Evolutionary conservation across 2,888 invertebrate genomes (phyloP), one percentile per base, ranked within the genome.

Genomic region (Eilema caniola): DNA sequence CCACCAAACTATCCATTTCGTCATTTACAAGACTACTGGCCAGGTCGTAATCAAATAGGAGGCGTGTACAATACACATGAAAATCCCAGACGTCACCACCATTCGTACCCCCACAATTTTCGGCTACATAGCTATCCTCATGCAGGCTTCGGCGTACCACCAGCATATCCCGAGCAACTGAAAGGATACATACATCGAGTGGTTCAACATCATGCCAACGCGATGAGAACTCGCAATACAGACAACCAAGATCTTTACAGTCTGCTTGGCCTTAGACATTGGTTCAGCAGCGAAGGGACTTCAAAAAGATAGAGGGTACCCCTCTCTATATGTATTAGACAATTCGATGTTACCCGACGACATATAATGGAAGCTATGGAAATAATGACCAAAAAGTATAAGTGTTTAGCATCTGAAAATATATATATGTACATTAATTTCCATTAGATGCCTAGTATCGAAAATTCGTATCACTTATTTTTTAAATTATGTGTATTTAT

Each of bases 291-390:
- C 80, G 94, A 95, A 88, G 92, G 92, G 70, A 89, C 92, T 69
- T 91, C 94, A 72, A 94, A 95, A 83, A 95, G 95, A 95, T 95
- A 95, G 94, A 85, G 90, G 81, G 79, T 73, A 88, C n/a, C 84
- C 74, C 78, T 66, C 33, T 74, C 72, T n/a, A n/a, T n/a, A 83
- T 75, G 77, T 78, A 79, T 86, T 90, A 93, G 90, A 91, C 86
- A 92, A 93, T 89, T 91, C 89, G 93, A 95, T 93, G 95, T 95
- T 95, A 95, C 95, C 95, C 95, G 94, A 95, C 92, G 91, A 92
- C 90, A 86, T 95, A 92, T 94, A 93, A 89, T 93, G 94, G 88
- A 92, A 92, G 95, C 95, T 94, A 92, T 94, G 93, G 91, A 84
- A 86, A 41, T 87, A 89, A 84, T 83, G 82, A 83, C 74, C 67